A percentile compares a stretch with the other conserved stretches of the same genome.
Conservation (phyloP, 1,140 invertebrate genomes). For the Drosophila nigrodunni region DNA sequence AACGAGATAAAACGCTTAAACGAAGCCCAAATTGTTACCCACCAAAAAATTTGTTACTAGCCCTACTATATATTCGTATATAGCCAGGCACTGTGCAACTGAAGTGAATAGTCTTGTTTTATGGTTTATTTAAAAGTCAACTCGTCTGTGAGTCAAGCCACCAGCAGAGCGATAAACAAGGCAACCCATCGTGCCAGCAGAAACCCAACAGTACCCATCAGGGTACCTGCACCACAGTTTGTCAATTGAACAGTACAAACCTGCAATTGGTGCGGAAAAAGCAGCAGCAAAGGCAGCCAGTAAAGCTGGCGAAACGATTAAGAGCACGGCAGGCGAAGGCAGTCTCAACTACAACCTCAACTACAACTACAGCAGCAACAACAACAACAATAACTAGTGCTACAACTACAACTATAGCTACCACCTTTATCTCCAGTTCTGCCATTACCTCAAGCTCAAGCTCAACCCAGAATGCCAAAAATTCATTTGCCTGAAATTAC, state of each 20-base stretch:
- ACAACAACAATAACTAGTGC: no score
- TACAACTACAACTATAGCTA: no score
- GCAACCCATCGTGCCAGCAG: constrained; percentile 30
- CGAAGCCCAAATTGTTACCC: constrained; percentile 27
- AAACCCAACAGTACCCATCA: no score
- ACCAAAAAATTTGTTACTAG: constrained; percentile 52
- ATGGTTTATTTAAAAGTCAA: constrained; percentile 81
- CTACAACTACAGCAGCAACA: not conserved
- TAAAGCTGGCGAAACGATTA: constrained; percentile 60
- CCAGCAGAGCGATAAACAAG: constrained; percentile 55
- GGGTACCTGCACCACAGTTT: constrained; percentile 35
- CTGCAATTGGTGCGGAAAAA: constrained; percentile 48
- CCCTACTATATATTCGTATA: constrained; percentile 16
- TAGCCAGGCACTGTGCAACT: constrained; percentile 67
- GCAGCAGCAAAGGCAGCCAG: not conserved
- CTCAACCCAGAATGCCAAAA: constrained; percentile 67
- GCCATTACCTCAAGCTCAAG: constrained; percentile 3
- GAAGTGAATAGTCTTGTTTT: constrained; percentile 83
- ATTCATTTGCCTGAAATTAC: constrained; percentile 82
- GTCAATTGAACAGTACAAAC: constrained; percentile 69
- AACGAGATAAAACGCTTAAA: constrained; percentile 74
- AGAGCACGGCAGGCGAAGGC: constrained; percentile 30
- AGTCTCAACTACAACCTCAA: constrained; percentile 2
- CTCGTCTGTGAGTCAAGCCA: constrained; percentile 6
- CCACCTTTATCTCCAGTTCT: no score